A percentile compares a stretch with the other conserved stretches of the same genome.
Evolutionary conservation across 37 sponge, comb jelly and placozoan genomes (phyloP).

Genomic region (Aplysina aerophoba): DNA sequence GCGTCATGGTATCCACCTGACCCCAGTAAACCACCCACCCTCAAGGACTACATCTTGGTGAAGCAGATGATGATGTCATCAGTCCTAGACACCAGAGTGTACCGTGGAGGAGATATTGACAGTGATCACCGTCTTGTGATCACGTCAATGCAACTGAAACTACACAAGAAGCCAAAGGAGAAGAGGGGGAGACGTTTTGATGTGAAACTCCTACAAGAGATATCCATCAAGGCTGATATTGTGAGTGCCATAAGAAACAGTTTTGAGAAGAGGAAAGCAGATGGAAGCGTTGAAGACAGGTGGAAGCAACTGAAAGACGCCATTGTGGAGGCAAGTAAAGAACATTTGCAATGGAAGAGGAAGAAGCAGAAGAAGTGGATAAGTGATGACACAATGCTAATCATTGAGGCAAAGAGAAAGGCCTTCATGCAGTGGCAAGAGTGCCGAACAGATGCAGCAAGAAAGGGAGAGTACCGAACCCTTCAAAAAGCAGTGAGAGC

Average conservation of each 20-base stretch:
- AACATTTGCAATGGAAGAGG: background rate
- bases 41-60: slow-evolving; percentile 28
- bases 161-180: background rate
- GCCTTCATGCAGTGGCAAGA: slow-evolving; percentile 2
- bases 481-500: too few relatives aligned
- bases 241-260: background rate
- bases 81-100: slow-evolving; percentile 17
- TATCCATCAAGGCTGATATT: background rate
- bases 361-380: slow-evolving; percentile 18
- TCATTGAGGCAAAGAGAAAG: slow-evolving; percentile 25
- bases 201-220: slow-evolving; percentile 17
- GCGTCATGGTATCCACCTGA: slow-evolving; percentile 23
- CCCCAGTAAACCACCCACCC: slow-evolving; percentile 21
- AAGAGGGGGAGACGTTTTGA: slow-evolving; percentile 7
- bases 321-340: background rate
- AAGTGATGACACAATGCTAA: slow-evolving; percentile 3
- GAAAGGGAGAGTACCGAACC: too few relatives aligned
- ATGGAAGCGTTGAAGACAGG: slow-evolving; percentile 4
- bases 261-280: background rate
- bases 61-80: background rate
- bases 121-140: slow-evolving; percentile 8
- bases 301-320: background rate
- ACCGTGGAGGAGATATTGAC: slow-evolving; percentile 18
- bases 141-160: slow-evolving; percentile 10
- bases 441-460: too few relatives aligned